Percentiles rank a stretch among this genome's conserved stretches.
These are phyloP conservation scores for Heterohyrax brucei DNA, from an alignment of 2,797 vertebrate species.

Conservation along the genomic window DNA sequence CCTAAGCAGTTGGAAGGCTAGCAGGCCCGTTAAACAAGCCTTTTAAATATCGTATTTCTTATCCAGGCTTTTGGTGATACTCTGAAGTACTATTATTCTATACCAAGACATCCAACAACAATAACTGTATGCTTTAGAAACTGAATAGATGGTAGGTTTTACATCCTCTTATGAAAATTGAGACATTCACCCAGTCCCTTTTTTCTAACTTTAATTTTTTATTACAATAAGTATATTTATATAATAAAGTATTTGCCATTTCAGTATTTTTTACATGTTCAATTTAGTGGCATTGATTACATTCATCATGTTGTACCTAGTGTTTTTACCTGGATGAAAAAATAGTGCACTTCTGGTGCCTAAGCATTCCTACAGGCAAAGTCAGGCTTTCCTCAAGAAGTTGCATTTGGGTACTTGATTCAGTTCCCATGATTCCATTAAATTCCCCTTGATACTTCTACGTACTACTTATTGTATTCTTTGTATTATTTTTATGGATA, in stretches of 20 bases:
- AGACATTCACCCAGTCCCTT: background rate
- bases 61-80: background rate
- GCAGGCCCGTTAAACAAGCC: background rate
- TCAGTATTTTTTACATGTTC: background rate
- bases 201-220: background rate
- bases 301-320: background rate
- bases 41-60: background rate
- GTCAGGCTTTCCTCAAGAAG: background rate
- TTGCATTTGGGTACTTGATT: background rate
- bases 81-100: background rate
- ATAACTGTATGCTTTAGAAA: constrained; percentile 11
- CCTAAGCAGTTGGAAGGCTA: background rate
- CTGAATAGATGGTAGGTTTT: background rate
- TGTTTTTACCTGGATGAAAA: constrained; percentile 19
- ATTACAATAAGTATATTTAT: background rate
- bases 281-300: background rate
- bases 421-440: background rate
- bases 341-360: background rate
- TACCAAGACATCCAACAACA: background rate
- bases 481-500: background rate
- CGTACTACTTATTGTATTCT: background rate
- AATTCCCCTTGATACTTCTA: background rate
- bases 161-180: background rate
- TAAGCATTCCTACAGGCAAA: background rate
- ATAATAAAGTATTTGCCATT: background rate